A percentile compares a stretch with the other conserved stretches of the same genome.
Evolutionary conservation across 2,113 vertebrate genomes (phyloP).

Genomic region (Psilopogon haemacephalus): DNA sequence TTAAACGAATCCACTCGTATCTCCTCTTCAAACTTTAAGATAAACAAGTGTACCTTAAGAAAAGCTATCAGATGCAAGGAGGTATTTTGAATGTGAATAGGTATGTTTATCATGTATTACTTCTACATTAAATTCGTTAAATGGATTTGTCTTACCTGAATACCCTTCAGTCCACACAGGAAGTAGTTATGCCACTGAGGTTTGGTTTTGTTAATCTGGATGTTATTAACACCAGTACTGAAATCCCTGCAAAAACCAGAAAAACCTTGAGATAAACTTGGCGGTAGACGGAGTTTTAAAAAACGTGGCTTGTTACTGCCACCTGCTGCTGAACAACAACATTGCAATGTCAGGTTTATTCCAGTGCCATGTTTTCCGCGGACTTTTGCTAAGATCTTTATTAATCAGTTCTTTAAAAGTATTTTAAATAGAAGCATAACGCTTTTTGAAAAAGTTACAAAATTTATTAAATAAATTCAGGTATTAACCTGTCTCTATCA

Average conservation of each 20-base stretch:
- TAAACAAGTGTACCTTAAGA: neutral
- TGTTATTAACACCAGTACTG: slow-evolving; percentile 75
- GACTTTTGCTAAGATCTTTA: neutral
- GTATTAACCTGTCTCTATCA: neutral
- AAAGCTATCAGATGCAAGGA: neutral
- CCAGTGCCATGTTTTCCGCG: neutral
- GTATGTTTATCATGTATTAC: neutral
- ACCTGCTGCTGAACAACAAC: slow-evolving; percentile 68
- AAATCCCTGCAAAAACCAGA: slow-evolving; percentile 85
- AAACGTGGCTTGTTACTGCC: slow-evolving; percentile 70
- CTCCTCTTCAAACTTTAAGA: neutral
- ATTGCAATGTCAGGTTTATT: neutral
- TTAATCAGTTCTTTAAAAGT: neutral
- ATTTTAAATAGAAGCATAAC: neutral
- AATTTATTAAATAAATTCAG: neutral
- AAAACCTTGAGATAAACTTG: slow-evolving; percentile 20
- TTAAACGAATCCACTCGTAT: neutral
- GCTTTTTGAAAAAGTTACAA: neutral
- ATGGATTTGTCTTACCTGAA: slow-evolving; percentile 83
- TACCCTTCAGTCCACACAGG: slow-evolving; percentile 95
- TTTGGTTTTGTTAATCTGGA: slow-evolving; percentile 86
- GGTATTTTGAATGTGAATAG: neutral
- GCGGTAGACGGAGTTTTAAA: neutral
- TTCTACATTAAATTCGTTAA: neutral
- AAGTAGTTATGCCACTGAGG: slow-evolving; percentile 96